Base-by-base conservation (phyloP, 2,888 invertebrate species). In the Drosophila pegasa region DNA sequence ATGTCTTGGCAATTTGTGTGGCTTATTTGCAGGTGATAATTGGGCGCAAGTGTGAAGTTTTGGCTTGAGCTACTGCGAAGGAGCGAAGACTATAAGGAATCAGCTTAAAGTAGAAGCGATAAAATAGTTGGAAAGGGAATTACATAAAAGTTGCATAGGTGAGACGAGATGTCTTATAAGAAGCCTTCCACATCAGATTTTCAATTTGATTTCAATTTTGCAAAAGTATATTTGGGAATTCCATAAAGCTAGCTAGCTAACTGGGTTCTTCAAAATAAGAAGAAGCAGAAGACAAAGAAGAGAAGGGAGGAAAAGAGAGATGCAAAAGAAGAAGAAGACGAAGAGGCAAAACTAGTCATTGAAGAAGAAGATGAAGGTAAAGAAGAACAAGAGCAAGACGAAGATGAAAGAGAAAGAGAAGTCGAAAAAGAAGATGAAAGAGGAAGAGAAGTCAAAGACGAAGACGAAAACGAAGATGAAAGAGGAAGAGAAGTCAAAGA, bases 11-110 rank as follows among this genome's bases (percentile, higher is more conserved):
- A 43, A 31, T n/a, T 12, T 12, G 22, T n/a, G 25, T 14, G 29
- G 31, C 29, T 12, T 29, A 29, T 16, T 38, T 12, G n/a, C 40
- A 58, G 29, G 33, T 27, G 60, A 35, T 57, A 47, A 56, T 56
- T 45, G 56, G 45, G n/a, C 16, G 16, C 16, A 43, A 20, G 52
- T 58, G 29, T 18, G 18, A 47, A 43, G 20, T 7, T 27, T 22
- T 6, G 8, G 1, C 9, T 43, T n/a, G 10, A 10, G 27, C 14
- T 48, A 18, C 27, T 8, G 3, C 8, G 2, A 8, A 22, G 14
- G 14, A 22, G 14, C 6, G 9, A n/a, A n/a, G 22, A n/a, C 41
- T 43, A 25, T n/a, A 2, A 8, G 5, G 41, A 3, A n/a, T 14
- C n/a, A n/a, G 9, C n/a, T n/a, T 8, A 43, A 47, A 29, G 12